Conservation (phyloP, 2,113 vertebrate genomes). For the Myotis lucifugus region DNA sequence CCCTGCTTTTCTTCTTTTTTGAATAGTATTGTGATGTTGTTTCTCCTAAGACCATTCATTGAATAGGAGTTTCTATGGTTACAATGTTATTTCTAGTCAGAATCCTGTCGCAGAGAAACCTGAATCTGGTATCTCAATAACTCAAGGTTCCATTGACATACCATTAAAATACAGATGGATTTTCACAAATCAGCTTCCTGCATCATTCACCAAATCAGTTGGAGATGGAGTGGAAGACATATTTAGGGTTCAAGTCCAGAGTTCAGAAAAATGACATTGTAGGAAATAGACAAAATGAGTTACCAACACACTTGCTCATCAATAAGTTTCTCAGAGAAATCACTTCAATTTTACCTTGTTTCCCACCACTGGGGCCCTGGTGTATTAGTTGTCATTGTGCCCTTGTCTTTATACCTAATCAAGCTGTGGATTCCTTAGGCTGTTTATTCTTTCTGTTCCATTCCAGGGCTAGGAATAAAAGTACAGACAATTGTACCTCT, state of each 20-base stretch:
- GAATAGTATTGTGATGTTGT: constrained; percentile 55
- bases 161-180: constrained; percentile 49
- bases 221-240: constrained; percentile 24
- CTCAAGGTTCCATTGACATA: constrained; percentile 57
- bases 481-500: neutral
- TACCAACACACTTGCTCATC: neutral
- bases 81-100: constrained; percentile 73
- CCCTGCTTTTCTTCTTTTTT: constrained; percentile 43
- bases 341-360: constrained; percentile 16
- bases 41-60: constrained; percentile 68
- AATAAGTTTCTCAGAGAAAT: neutral
- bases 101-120: constrained; percentile 69
- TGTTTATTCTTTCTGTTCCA: constrained; percentile 16
- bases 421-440: neutral
- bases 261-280: constrained; percentile 35
- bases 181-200: constrained; percentile 58
- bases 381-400: neutral
- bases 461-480: constrained; percentile 34
- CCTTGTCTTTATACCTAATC: neutral
- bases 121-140: constrained; percentile 67
- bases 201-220: constrained; percentile 58
- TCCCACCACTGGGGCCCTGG: neutral
- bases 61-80: constrained; percentile 76
- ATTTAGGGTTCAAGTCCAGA: constrained; percentile 47
- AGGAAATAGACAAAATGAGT: constrained; percentile 33